Evolutionary conservation across 2,888 invertebrate genomes (phyloP), one percentile per base, ranked within the genome.

Genomic region (Oligia fasciuncula): DNA sequence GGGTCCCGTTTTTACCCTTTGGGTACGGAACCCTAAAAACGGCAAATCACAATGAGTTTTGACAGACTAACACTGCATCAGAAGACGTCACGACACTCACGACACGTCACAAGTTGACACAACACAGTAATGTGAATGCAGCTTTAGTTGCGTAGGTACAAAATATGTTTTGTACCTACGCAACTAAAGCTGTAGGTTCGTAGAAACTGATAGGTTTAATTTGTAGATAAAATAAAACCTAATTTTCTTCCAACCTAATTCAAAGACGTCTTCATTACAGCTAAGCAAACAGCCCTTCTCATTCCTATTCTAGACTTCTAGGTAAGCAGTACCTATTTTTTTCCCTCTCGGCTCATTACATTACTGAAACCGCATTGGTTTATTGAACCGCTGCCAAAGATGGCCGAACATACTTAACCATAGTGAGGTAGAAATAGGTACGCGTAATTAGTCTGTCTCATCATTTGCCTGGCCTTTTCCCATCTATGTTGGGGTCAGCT

Each of bases 381-480:
- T 90, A 87, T 90, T 92, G 92, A 92, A 91, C 91, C 78, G 77
- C 73, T 88, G 90, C 92, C 90, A 92, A 91, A 92, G 88, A 91
- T 90, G 62, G 3, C 69, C 60, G 81, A 82, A 46, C 46, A 46
- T 46, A 46, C 13, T 46, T 46, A 46, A 46, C 78, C 71, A 63
- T 79, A 66, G 23, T 63, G 60, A 62, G 13, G 54, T 70, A n/a
- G 73, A 87, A 81, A 67, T 85, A 85, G 66, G 29, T 68, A n/a
- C n/a, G 19, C 63, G 23, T n/a, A 62, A 74, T 35, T n/a, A 51
- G 23, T 57, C 57, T 57, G 57, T 57, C 57, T 23, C 23, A 23
- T 54, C 19, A 23, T 46, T 11, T 11, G 46, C 46, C 46, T 23
- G 19, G 54, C 9, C 0, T 23, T 29, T 62, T 14, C 6, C 29